A percentile compares a stretch with the other conserved stretches of the same genome.
phyloP scores from a whole-genome alignment of 2,888 invertebrate genomes.

The Acrobasis suavella region DNA sequence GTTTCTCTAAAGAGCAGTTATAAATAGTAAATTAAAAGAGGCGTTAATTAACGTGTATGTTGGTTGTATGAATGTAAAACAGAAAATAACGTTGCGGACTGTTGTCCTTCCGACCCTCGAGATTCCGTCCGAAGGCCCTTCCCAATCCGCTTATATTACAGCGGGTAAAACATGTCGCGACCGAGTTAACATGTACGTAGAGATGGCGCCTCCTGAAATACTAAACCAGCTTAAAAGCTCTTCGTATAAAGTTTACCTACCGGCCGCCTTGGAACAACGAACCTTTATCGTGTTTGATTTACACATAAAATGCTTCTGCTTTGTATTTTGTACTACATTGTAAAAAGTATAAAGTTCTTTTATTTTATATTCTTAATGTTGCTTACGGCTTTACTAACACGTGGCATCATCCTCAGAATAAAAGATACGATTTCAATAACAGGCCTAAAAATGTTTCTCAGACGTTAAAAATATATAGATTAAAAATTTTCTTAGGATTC shows the following conservation, averaged over 20 bases:
- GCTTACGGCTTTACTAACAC: background rate
- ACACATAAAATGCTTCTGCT: constrained; percentile 4
- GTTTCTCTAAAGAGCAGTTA: background rate
- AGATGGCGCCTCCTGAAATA: constrained; percentile 27
- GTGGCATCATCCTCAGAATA: too few relatives aligned
- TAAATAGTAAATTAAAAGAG: background rate
- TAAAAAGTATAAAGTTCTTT: background rate
- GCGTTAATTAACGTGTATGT: constrained; percentile 31
- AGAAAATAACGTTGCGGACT: constrained; percentile 35
- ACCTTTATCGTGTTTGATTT: constrained; percentile 18
- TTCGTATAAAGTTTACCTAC: constrained; percentile 24
- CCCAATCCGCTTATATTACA: constrained; percentile 42
- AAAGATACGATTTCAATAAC: too few relatives aligned
- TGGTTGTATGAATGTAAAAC: constrained; percentile 33
- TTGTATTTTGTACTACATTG: background rate
- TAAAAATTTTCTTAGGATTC: too few relatives aligned
- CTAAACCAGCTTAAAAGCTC: constrained; percentile 33
- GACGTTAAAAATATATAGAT: too few relatives aligned
- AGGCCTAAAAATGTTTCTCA: too few relatives aligned
- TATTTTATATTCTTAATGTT: background rate
- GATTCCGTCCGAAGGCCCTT: constrained; percentile 35
- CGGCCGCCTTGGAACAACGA: constrained; percentile 9
- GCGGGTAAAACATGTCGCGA: constrained; percentile 35
- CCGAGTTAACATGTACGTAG: constrained; percentile 35
- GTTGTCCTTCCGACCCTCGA: constrained; percentile 36